Conservation (phyloP, 2,113 vertebrate species). For the Otis tarda region DNA sequence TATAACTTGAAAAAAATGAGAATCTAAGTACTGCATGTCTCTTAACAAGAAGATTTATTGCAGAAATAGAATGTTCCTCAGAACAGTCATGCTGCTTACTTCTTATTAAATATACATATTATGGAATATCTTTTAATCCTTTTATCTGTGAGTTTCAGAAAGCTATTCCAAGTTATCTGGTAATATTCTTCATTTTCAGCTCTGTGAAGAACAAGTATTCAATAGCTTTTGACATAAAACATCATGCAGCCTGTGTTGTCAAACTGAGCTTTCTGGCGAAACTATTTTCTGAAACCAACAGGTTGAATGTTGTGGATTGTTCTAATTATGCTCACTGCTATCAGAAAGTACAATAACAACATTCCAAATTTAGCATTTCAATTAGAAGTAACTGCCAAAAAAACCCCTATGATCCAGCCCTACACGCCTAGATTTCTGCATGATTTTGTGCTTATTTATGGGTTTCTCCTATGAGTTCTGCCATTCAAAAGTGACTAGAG, state of each 20-base stretch:
- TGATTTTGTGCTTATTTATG: background rate
- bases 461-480: background rate
- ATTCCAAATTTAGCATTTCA: background rate
- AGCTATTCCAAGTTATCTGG: background rate
- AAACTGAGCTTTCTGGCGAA: slow-evolving; percentile 13
- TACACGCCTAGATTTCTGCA: background rate
- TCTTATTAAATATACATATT: slow-evolving; percentile 1
- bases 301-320: background rate
- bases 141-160: slow-evolving; percentile 24
- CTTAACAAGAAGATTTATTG: background rate
- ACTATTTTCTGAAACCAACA: slow-evolving; percentile 34
- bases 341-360: background rate
- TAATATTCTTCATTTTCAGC: background rate
- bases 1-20: background rate
- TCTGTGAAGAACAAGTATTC: background rate
- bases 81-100: background rate
- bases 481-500: background rate
- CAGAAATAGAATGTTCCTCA: slow-evolving; percentile 6
- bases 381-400: background rate
- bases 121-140: background rate
- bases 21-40: background rate
- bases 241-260: background rate
- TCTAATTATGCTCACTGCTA: background rate
- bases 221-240: slow-evolving; percentile 9
- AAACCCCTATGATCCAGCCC: background rate